Evolutionary conservation across 2,888 invertebrate genomes (phyloP), one percentile per base, ranked within the genome.

Genomic region (Drosophila glabriapex): DNA sequence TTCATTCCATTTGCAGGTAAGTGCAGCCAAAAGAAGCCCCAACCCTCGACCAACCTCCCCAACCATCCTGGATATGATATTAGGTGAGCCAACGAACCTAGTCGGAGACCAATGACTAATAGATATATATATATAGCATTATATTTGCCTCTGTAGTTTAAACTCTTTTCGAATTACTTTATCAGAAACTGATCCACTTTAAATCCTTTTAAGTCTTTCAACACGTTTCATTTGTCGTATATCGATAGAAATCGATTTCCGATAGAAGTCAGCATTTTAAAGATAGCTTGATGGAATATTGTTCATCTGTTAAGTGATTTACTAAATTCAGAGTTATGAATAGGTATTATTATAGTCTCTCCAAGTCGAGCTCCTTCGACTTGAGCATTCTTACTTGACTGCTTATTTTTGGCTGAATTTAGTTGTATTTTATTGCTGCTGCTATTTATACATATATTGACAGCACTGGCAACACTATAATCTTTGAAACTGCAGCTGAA

Each of bases 1-100:
- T 58, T 58, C 55, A 29, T 64, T 79, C 31, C 61, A 78, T 72
- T 79, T 78, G 19, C 79, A 79, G 79, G 79, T 79, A 79, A 79
- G 79, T 76, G 71, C 68, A 25, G 50, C 50, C 37, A 10, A 14
- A 46, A 55, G 68, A 41, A 41, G 39, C 29, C 31, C 55, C 6
- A 28, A 14, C 9, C 19, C 12, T 25, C 31, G 3, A 55, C 29
- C 50, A 31, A 55, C 50, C 50, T 52, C 7, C 22, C 28, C 29
- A 29, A 37, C 28, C 56, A 29, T 31, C 19, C 35, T n/a, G 68
- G 68, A 67, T 12, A 58, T 68, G 67, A 12, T 35, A 29, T 43
- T 58, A 9, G 68, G 68, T 68, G 41, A 68, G 68, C 55, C 35
- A 64, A 64, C 31, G 37, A 29, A 19, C 25, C 25, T 2, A 46